Evolutionary conservation across 1,140 invertebrate genomes (phyloP).

Genomic region (Drosophila ambigua): DNA sequence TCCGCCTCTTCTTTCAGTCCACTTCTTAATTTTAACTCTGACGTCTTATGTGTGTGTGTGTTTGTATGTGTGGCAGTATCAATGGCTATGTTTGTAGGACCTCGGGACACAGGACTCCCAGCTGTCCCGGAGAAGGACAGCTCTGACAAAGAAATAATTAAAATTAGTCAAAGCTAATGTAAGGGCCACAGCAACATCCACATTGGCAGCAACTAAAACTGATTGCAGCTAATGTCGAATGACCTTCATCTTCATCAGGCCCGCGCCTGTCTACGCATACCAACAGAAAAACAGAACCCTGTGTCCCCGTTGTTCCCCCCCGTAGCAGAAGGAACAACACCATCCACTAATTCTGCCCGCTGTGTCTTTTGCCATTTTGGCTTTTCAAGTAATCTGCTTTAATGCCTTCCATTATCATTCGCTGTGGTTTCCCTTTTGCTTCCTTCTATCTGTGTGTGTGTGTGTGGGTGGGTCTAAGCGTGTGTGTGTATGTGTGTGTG

Average conservation of each 20-base stretch:
- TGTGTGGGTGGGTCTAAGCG: neutral
- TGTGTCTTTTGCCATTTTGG: constrained; percentile 33
- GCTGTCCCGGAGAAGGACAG: constrained; percentile 16
- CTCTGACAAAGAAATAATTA: constrained; percentile 60
- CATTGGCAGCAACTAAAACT: constrained; percentile 16
- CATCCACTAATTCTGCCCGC: constrained; percentile 21
- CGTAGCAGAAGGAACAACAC: constrained; percentile 16
- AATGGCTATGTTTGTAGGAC: neutral
- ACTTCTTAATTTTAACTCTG: constrained; percentile 42
- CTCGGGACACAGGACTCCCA: neutral
- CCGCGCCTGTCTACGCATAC: constrained; percentile 31
- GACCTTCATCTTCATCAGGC: constrained; percentile 50
- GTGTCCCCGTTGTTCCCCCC: constrained; percentile 20
- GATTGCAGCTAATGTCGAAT: constrained; percentile 34
- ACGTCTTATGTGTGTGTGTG: neutral
- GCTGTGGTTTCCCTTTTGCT: constrained; percentile 31
- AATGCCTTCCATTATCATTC: constrained; percentile 61
- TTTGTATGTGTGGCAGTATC: neutral
- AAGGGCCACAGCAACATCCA: constrained; percentile 4
- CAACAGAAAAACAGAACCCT: neutral
- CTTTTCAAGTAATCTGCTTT: constrained; percentile 62
- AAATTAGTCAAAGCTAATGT: constrained; percentile 48
- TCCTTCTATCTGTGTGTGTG: constrained; percentile 8
- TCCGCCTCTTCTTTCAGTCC: constrained; percentile 8
- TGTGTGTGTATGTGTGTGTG: neutral